Evolutionary conservation across 1,140 invertebrate species (phyloP).

Genomic region (Gonatopus flavifemur): DNA sequence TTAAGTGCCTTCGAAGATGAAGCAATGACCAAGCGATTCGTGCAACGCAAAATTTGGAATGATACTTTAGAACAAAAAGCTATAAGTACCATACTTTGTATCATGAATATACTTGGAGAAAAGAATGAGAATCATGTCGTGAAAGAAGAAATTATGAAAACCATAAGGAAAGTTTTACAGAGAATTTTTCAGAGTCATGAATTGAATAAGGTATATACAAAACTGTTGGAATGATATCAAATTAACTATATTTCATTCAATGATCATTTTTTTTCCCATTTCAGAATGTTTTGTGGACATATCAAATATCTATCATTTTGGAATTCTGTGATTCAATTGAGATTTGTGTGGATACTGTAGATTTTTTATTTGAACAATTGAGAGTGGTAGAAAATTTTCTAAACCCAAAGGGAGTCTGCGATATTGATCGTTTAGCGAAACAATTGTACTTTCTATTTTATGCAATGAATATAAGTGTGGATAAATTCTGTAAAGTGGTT

Average conservation of each 20-base stretch:
- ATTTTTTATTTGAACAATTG: conserved; percentile 15
- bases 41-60: conserved; percentile 12
- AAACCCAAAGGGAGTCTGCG: background rate
- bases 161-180: conserved; percentile 2
- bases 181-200: background rate
- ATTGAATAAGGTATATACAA: conserved; percentile 1
- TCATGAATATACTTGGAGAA: conserved; percentile 9
- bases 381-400: conserved; percentile 3
- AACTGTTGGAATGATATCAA: background rate
- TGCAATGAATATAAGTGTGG: conserved; percentile 11
- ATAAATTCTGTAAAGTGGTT: conserved; percentile 10
- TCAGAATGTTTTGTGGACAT: conserved; percentile 9
- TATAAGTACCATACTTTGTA: conserved; percentile 15
- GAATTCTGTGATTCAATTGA: conserved; percentile 16
- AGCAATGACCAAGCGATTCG: background rate
- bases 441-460: conserved; percentile 19
- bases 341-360: conserved; percentile 13
- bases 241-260: background rate
- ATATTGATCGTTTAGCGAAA: background rate
- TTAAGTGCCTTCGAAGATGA: conserved; percentile 5
- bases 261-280: conserved; percentile 3
- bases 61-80: conserved; percentile 14
- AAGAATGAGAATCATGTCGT: conserved; percentile 9
- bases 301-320: conserved; percentile 16
- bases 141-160: conserved; percentile 2